Evolutionary conservation across 2,797 vertebrate genomes (phyloP).

Genomic region (Phrynocephalus vlangalii): DNA sequence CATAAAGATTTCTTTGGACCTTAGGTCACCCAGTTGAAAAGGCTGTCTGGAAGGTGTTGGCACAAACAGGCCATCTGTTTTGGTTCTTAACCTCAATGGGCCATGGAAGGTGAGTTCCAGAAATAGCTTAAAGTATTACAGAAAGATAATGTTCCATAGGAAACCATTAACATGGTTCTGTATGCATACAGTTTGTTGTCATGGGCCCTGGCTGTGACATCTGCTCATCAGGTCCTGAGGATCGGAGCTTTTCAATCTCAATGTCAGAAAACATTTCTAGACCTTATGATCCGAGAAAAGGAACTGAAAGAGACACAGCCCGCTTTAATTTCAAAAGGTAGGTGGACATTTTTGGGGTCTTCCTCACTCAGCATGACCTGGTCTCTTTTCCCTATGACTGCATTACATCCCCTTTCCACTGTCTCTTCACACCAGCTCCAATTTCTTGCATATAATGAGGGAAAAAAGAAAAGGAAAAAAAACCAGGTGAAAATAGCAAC

Average conservation of each 20-base stretch:
- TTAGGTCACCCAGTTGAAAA: background rate
- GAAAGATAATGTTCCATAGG: background rate
- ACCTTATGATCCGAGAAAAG: background rate
- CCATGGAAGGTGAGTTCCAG: background rate
- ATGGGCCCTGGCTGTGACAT: no score
- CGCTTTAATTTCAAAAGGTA: background rate
- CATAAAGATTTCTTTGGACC: background rate
- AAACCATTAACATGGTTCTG: background rate
- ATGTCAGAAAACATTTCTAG: background rate
- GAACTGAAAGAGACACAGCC: background rate
- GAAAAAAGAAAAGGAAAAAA: constrained; percentile 9
- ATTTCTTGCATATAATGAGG: background rate
- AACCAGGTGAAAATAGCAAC: background rate
- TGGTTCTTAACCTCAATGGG: background rate
- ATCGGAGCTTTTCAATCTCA: background rate
- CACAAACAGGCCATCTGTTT: background rate
- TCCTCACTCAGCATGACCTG: background rate
- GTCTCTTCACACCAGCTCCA: background rate
- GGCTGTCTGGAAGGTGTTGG: background rate
- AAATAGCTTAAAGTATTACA: background rate
- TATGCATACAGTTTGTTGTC: background rate
- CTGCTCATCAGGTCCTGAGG: background rate
- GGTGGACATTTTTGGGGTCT: background rate
- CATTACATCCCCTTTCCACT: background rate
- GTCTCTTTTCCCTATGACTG: background rate